These are phyloP conservation scores for Lucilia sericata DNA, from an alignment of 1,140 invertebrate genomes.

Conservation along the genomic window DNA sequence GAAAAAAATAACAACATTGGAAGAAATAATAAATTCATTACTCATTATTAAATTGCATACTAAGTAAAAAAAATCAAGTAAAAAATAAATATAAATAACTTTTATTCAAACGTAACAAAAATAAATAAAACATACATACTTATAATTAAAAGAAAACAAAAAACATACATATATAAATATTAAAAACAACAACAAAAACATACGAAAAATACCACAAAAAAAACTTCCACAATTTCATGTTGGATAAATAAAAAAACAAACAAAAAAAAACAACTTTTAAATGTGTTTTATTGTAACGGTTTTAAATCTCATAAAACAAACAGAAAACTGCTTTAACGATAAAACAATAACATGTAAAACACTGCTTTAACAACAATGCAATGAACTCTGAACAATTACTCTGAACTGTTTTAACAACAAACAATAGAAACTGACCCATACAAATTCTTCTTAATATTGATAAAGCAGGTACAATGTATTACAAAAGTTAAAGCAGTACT, in stretches of 20 bases:
- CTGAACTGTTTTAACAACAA: no score
- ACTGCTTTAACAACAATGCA: not conserved
- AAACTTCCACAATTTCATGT: constrained; percentile 41
- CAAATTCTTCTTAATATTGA: no score
- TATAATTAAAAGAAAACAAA: not conserved
- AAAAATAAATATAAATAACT: not conserved
- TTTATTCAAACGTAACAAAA: constrained; percentile 7
- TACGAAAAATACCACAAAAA: constrained; percentile 33
- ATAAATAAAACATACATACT: not conserved
- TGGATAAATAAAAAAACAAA: constrained; percentile 38
- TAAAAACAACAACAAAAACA: constrained; percentile 14
- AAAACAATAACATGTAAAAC: not conserved
- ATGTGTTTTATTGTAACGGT: constrained; percentile 18
- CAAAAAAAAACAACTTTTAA: not conserved
- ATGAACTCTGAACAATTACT: no score
- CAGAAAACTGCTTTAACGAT: not conserved
- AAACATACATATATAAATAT: not conserved
- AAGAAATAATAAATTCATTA: not conserved
- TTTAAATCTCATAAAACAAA: not conserved
- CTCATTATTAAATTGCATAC: not conserved
- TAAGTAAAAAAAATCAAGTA: not conserved
- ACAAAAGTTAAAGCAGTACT: no score
- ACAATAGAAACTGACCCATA: no score
- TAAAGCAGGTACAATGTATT: no score
- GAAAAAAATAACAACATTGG: not conserved